Base-by-base conservation (phyloP, 2,888 invertebrate species). In the Dasysyrphus tricinctus region DNA sequence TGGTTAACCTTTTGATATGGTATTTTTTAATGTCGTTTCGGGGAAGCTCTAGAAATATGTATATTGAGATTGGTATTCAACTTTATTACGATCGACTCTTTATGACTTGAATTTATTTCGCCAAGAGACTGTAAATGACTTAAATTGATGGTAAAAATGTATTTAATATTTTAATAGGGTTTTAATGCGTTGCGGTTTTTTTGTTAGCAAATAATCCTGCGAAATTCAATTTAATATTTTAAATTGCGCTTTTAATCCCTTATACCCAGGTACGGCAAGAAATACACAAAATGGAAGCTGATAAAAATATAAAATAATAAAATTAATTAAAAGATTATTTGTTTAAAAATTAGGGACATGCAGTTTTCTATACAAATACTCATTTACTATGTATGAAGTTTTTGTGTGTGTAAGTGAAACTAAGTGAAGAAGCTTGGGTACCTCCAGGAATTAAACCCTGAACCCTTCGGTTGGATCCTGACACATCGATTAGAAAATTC, bases 41-140 rank as follows among this genome's bases (percentile, higher is more conserved):
- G 56, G 24, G 54, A 49, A 77, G 57, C 51, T 80, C 34, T 14
- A 24, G 57, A 63, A 70, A 63, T 54, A 24, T 24, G 24, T 24
- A 70, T 69, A 70, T 69, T 39, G 61, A 70, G 54, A 59, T 49
- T 37, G 76, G 57, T 42, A 59, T 54, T 70, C 67, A 84, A 80
- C 11, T 54, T 24, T 39, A 74, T 70, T 63, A 67, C 59, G 63
- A 63, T 49, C 57, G 34, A 9, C 29, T 59, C 1, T 19, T 75
- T 80, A 54, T 70, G 65, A 47, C 19, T 37, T 29, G 32, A 42
- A 24, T 76, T 63, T 12, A 54, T 63, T 51, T 59, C 14, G 56
- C 56, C 47, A 69, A 65, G n/a, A 51, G 80, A 51, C 11, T 44
- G 42, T 32, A 12, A 54, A 65, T n/a, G 63, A 61, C 70, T 44